phyloP scores from a whole-genome alignment of 2,888 invertebrate genomes.

The Philaethria dido region DNA sequence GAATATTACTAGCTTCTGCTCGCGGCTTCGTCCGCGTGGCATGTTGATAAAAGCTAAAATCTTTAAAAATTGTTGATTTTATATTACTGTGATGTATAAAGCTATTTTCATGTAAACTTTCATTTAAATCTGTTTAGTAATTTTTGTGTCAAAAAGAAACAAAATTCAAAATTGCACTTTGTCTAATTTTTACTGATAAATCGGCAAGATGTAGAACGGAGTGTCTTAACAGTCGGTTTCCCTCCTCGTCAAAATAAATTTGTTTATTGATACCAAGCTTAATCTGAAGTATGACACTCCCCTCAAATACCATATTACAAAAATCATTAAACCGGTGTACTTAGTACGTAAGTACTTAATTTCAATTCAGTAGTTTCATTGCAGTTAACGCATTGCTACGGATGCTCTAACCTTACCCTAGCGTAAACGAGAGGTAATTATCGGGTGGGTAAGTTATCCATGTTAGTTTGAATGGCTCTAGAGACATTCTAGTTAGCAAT shows the following conservation, averaged over 20 bases:
- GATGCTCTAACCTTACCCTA: conserved; percentile 27
- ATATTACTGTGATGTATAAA: no score
- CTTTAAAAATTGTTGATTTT: no score
- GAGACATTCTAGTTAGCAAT: no score
- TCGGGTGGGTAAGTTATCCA: not conserved
- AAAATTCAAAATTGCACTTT: no score
- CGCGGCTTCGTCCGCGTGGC: no score
- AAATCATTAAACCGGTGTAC: conserved; percentile 5
- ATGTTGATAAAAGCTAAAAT: no score
- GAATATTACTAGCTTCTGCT: no score
- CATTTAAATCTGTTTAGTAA: no score
- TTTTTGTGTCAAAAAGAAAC: no score
- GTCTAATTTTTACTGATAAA: no score
- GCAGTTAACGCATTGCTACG: conserved; percentile 35
- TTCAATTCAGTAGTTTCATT: conserved; percentile 20
- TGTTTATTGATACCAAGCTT: conserved; percentile 17
- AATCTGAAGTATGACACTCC: conserved; percentile 15
- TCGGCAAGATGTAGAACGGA: no score
- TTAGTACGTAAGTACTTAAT: not conserved
- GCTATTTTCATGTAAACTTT: no score
- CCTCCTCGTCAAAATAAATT: not conserved
- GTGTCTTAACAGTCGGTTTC: not conserved
- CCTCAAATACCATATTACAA: conserved; percentile 15
- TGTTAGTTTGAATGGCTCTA: not conserved
- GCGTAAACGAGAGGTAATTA: conserved; percentile 30